Conservation (phyloP, 2,113 vertebrate species). For the Percina caprodes region DNA sequence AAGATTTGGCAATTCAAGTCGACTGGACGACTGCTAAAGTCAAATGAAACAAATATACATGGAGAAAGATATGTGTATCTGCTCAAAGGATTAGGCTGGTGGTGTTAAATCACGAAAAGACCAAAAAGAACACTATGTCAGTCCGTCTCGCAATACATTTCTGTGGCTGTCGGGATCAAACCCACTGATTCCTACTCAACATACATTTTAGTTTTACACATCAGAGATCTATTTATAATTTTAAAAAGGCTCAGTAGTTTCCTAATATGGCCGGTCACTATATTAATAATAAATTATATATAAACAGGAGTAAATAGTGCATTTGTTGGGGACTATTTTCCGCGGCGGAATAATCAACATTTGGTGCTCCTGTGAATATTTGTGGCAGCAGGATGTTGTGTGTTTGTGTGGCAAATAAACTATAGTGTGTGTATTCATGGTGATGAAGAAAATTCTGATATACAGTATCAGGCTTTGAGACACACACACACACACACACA, state of each 20-base stretch:
- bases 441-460: too few relatives aligned
- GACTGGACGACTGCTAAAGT: background rate
- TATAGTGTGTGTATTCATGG: too few relatives aligned
- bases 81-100: background rate
- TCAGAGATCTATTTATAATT: background rate
- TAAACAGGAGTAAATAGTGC: background rate
- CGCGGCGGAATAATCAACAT: background rate
- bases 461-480: too few relatives aligned
- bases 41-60: background rate
- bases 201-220: too few relatives aligned
- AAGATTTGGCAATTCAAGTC: background rate
- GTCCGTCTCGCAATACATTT: background rate
- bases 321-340: background rate
- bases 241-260: background rate
- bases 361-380: background rate
- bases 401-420: too few relatives aligned
- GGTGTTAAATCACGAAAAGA: background rate
- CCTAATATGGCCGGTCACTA: too few relatives aligned
- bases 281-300: too few relatives aligned
- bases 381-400: background rate
- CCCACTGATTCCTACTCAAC: background rate
- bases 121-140: background rate
- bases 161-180: background rate
- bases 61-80: background rate
- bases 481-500: too few relatives aligned